Evolutionary conservation across 2,113 vertebrate genomes (phyloP).

Genomic region (Pseudorhombus dupliciocellatus): DNA sequence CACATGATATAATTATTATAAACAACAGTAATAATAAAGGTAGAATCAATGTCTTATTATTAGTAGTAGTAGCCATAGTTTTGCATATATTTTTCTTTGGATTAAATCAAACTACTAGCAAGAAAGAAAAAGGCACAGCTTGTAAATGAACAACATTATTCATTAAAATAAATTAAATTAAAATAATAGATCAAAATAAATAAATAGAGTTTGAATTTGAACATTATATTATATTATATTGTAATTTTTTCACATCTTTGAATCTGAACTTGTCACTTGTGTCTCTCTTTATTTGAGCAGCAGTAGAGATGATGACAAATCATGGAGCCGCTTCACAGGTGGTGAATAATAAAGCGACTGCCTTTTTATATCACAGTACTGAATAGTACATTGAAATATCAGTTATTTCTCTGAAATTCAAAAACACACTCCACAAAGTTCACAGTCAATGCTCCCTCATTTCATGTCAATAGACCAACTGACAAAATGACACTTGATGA

Average conservation of each 20-base stretch:
- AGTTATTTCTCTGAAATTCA: not conserved
- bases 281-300: no score
- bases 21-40: no score
- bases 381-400: not conserved
- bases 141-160: no score
- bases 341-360: not conserved
- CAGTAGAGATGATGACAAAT: not conserved
- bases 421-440: not conserved
- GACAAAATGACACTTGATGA: not conserved
- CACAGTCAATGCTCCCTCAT: not conserved
- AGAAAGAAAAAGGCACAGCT: no score
- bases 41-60: no score
- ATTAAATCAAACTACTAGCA: no score
- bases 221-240: no score
- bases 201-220: no score
- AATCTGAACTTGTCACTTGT: not conserved
- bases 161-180: no score
- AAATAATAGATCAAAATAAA: no score
- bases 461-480: not conserved
- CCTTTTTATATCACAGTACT: not conserved
- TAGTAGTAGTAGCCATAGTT: not conserved
- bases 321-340: constrained; percentile 3
- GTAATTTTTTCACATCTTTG: not conserved
- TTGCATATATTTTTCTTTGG: no score
- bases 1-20: no score